Conservation (phyloP, 2,888 invertebrate genomes). For the Mimas tiliae region DNA sequence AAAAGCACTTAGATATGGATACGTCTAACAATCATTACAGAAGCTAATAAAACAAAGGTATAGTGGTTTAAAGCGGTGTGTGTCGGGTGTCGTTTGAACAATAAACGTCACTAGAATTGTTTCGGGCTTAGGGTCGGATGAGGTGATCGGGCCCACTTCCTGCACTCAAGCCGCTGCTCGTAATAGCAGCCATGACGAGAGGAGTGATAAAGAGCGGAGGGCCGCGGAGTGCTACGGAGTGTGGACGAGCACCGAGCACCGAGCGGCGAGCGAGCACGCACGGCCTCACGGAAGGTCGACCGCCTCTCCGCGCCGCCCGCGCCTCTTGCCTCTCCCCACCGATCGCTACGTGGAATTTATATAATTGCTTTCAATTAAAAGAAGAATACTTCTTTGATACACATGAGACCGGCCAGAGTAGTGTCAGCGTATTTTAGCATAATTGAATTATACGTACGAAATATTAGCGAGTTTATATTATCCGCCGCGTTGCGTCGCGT, state of each 20-base stretch:
- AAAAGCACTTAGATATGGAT: constrained; percentile 11
- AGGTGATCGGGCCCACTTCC: constrained; percentile 22
- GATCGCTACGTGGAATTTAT: constrained; percentile 81
- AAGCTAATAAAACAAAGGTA: constrained; percentile 4
- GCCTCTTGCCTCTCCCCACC: constrained; percentile 46
- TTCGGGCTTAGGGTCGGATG: constrained; percentile 23
- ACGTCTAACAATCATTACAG: constrained; percentile 15
- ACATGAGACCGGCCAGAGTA: constrained; percentile 34
- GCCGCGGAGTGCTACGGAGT: neutral
- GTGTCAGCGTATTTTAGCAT: constrained; percentile 23
- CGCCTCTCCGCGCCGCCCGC: constrained; percentile 55
- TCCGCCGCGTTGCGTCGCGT: constrained; percentile 31
- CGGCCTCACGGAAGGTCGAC: constrained; percentile 84
- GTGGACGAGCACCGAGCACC: constrained; percentile 48
- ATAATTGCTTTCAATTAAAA: constrained; percentile 81
- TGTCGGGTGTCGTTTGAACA: constrained; percentile 9
- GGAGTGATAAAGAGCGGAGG: constrained; percentile 23
- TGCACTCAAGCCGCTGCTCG: constrained; percentile 2
- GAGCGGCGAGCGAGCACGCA: constrained; percentile 55
- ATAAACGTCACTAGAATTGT: constrained; percentile 20
- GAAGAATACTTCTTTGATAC: constrained; percentile 62
- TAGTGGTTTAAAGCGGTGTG: neutral
- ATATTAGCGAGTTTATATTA: constrained; percentile 56
- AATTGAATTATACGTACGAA: constrained; percentile 34
- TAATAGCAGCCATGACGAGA: constrained; percentile 19